Evolutionary conservation across 2,888 invertebrate species (phyloP).

Genomic region (Chymomyza amoena): DNA sequence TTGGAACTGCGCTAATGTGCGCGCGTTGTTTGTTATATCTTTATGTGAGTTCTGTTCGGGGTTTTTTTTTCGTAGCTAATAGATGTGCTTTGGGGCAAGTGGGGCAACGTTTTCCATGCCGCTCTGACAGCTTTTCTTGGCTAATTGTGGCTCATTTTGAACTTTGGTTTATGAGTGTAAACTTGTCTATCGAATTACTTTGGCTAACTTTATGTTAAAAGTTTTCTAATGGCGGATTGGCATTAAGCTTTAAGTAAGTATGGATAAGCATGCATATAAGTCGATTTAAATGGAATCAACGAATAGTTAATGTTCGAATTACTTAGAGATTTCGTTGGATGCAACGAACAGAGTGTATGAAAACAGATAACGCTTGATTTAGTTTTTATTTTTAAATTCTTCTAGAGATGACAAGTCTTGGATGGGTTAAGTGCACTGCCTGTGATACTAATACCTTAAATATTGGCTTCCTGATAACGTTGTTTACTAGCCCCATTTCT

Average conservation of each 20-base stretch:
- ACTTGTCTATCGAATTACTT: conserved; percentile 17
- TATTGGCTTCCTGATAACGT: too few relatives aligned
- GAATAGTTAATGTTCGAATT: neutral
- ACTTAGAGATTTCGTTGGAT: too few relatives aligned
- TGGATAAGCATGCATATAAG: neutral
- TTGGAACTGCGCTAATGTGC: conserved; percentile 31
- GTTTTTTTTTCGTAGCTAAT: conserved; percentile 28
- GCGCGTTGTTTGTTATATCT: conserved; percentile 3
- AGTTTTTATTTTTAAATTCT: too few relatives aligned
- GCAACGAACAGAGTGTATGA: too few relatives aligned
- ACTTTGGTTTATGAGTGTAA: conserved; percentile 40
- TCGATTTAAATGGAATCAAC: neutral
- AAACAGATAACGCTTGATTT: too few relatives aligned
- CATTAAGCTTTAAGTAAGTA: neutral
- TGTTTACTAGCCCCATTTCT: too few relatives aligned
- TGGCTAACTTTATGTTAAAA: neutral
- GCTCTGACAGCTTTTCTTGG: conserved; percentile 14
- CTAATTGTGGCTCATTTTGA: conserved; percentile 56
- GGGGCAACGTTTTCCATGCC: neutral
- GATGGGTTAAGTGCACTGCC: too few relatives aligned
- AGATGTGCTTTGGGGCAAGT: conserved; percentile 1
- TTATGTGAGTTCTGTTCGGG: conserved; percentile 3
- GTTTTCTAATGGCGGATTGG: neutral
- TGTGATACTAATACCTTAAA: too few relatives aligned
- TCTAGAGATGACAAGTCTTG: too few relatives aligned